phyloP scores from a whole-genome alignment of 2,797 vertebrate genomes.

The Melanotaenia maccullochi region DNA sequence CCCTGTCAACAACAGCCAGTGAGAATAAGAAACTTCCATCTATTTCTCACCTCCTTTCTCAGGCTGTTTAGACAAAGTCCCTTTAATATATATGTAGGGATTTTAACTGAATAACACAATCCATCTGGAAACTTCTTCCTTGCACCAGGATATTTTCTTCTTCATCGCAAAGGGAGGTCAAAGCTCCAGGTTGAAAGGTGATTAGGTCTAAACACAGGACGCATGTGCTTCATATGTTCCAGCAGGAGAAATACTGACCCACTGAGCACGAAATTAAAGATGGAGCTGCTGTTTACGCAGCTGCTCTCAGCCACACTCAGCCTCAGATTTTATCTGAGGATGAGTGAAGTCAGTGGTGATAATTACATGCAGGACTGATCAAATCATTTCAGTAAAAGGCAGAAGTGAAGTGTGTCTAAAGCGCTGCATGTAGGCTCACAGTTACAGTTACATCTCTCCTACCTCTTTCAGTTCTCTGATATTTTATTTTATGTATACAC shows the following conservation, averaged over 20 bases:
- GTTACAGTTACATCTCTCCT: neutral
- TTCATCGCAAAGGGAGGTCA: slow-evolving; percentile 25
- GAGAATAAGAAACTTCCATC: slow-evolving; percentile 41
- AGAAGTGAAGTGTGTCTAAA: neutral
- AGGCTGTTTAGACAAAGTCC: neutral
- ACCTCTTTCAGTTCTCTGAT: neutral
- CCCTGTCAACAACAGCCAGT: slow-evolving; percentile 58
- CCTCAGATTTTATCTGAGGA: slow-evolving; percentile 26
- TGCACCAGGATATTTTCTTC: neutral
- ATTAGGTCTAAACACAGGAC: slow-evolving; percentile 29
- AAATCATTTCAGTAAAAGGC: slow-evolving; percentile 4
- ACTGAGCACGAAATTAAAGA: slow-evolving; percentile 44
- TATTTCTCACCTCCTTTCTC: slow-evolving; percentile 38
- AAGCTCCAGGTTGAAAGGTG: slow-evolving; percentile 21
- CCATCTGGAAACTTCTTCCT: neutral
- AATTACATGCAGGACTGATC: slow-evolving; percentile 17
- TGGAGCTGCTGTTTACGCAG: slow-evolving; percentile 63
- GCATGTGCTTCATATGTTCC: slow-evolving; percentile 37
- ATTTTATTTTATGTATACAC: neutral
- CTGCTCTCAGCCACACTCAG: slow-evolving; percentile 51
- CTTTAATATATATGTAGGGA: neutral
- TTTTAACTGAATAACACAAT: neutral
- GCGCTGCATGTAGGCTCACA: neutral
- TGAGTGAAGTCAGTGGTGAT: slow-evolving; percentile 6
- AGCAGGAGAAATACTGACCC: slow-evolving; percentile 44